phyloP scores from a whole-genome alignment of 2,797 vertebrate genomes.

The Epinephelus awoara region DNA sequence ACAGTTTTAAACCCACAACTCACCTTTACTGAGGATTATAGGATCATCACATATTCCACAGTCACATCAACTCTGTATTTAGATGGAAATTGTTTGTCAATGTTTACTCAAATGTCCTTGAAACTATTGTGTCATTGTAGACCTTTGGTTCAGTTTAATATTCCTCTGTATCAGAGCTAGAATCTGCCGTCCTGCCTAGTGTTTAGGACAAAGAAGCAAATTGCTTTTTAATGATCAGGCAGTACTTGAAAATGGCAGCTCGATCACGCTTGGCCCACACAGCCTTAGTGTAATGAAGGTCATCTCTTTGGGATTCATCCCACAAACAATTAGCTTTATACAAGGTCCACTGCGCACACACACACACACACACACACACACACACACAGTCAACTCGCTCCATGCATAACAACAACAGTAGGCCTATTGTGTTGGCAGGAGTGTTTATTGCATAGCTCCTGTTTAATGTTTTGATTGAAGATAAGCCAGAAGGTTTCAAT shows the following conservation, averaged over 20 bases:
- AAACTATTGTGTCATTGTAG: not conserved
- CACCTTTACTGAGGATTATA: not conserved
- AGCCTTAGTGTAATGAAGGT: conserved; percentile 39
- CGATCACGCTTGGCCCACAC: conserved; percentile 30
- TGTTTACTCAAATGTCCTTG: conserved; percentile 28
- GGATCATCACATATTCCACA: not conserved
- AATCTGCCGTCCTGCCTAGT: conserved; percentile 39
- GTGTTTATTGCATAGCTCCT: conserved; percentile 72
- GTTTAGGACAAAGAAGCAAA: conserved; percentile 33
- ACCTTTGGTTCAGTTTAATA: conserved; percentile 31
- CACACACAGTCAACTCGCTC: conserved; percentile 23
- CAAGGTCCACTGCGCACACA: conserved; percentile 32
- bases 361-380: conserved; percentile 8
- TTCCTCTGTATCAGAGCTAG: conserved; percentile 86
- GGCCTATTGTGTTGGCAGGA: conserved; percentile 66
- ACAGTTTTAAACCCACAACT: conserved; percentile 13
- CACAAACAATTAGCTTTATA: conserved; percentile 39
- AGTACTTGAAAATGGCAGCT: conserved; percentile 67
- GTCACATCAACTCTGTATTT: conserved; percentile 9
- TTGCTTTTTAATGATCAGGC: conserved; percentile 41
- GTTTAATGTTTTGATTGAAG: conserved; percentile 75
- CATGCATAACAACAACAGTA: conserved; percentile 40
- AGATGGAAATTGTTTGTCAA: conserved; percentile 13
- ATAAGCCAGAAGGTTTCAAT: conserved; percentile 70
- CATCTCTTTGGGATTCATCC: conserved; percentile 43